Evolutionary conservation across 23 tunicate genomes (phyloP), one percentile per base, ranked within the genome.

Genomic region (Phallusia fumigata): DNA sequence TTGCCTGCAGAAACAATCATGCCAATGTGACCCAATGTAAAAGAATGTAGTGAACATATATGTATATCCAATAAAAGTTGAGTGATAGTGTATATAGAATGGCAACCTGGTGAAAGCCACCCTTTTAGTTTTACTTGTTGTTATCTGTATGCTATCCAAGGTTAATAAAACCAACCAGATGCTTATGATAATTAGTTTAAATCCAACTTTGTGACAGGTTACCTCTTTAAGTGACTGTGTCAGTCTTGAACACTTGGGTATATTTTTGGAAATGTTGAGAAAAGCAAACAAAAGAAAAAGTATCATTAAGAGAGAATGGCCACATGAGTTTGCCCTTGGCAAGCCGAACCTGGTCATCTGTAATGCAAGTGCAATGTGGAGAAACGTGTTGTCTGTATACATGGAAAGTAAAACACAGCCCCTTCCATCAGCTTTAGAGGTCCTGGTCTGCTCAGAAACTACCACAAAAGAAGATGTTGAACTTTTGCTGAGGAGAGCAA

Each of bases 401-500:
- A 83, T 78, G 79, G 45, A 77, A 12, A 18, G 52, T 28, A 40
- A 77, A 30, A 32, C 51, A 30, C 74, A 58, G 35, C 78, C 87
- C 3, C 73, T 88, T 15, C 92, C 92, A 40, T 45, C 87, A 13
- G 72, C 79, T 31, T 36, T 79, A 0, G 92, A 88, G 52, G 92
- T 88, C 16, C 83, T 88, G 30, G 49, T 88, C 18, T 88, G 92
- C 73, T 32, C 44, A 32, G 73, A 88, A 30, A 22, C 65, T 10
- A 88, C 92, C 19, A 36, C 83, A 18, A 31, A 45, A 22, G 92
- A 88, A 74, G 92, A 88, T 16, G 80, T 88, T n/a, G 92, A 83
- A 73, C 51, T 86, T 35, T 83, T 88, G 22, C 75, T 88, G 33
- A 33, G 92, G 77, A 34, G 92, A 76, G 87, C 92, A 26, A 88